phyloP scores from a whole-genome alignment of 2,888 invertebrate species.

The Odontocerum albicorne region DNA sequence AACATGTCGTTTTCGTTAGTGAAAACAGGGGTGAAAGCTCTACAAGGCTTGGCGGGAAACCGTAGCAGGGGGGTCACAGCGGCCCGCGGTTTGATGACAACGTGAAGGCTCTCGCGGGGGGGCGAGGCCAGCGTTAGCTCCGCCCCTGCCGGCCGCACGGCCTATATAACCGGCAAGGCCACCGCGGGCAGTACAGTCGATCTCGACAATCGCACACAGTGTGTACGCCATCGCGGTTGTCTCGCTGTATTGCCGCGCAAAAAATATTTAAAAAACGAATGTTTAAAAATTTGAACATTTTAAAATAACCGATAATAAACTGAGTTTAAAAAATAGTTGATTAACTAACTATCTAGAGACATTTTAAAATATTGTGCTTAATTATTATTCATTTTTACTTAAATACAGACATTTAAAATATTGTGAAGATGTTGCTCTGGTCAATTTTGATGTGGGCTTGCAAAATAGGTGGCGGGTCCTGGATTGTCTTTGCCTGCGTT shows the following conservation, averaged over 20 bases:
- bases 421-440: slow-evolving; percentile 54
- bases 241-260: slow-evolving; percentile 24
- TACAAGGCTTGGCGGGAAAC: neutral
- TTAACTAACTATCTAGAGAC: neutral
- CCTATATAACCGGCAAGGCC: slow-evolving; percentile 59
- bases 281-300: neutral
- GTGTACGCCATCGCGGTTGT: slow-evolving; percentile 41
- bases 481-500: slow-evolving; percentile 52
- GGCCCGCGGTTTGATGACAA: slow-evolving; percentile 9
- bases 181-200: slow-evolving; percentile 52
- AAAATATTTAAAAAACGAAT: neutral
- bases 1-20: neutral
- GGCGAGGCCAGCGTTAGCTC: slow-evolving; percentile 20
- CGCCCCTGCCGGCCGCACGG: slow-evolving; percentile 45
- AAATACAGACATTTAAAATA: slow-evolving; percentile 5
- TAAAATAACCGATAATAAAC: neutral
- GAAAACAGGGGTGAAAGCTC: slow-evolving; percentile 10
- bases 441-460: slow-evolving; percentile 44
- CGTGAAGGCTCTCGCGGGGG: slow-evolving; percentile 22
- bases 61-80: slow-evolving; percentile 1
- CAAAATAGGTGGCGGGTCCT: slow-evolving; percentile 41
- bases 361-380: neutral
- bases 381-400: neutral
- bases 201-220: slow-evolving; percentile 42
- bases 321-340: too few relatives aligned